Evolutionary conservation across 2,888 invertebrate species (phyloP).

Genomic region (Tenthredo amoena): DNA sequence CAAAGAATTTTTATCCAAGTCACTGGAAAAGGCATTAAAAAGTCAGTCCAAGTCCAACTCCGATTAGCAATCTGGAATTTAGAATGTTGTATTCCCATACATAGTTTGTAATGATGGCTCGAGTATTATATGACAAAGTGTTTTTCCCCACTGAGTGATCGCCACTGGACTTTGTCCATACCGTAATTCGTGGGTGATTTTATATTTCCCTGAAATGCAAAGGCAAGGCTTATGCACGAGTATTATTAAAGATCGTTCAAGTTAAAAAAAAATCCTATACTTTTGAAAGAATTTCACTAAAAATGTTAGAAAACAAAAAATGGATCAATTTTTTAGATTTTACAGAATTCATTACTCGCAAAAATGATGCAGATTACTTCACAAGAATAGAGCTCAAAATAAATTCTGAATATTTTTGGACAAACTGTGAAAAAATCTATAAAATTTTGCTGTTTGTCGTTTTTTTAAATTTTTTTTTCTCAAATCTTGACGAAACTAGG

Average conservation of each 20-base stretch:
- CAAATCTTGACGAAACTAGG: not conserved
- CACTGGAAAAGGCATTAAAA: not conserved
- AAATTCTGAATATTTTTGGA: too few relatives aligned
- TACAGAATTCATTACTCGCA: too few relatives aligned
- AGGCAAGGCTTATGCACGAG: not conserved
- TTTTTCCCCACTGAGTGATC: not conserved
- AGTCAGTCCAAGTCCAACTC: not conserved
- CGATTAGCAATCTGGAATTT: not conserved
- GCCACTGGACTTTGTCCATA: not conserved
- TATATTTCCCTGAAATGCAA: not conserved
- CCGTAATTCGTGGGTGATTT: not conserved
- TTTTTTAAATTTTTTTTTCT: too few relatives aligned
- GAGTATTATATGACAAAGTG: slow-evolving; percentile 4
- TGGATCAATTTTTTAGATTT: too few relatives aligned
- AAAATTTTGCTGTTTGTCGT: too few relatives aligned
- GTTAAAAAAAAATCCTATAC: not conserved
- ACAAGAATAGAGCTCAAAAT: too few relatives aligned
- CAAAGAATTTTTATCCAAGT: not conserved
- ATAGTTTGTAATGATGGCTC: slow-evolving; percentile 21
- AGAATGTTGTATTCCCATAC: slow-evolving; percentile 24
- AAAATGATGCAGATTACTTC: too few relatives aligned
- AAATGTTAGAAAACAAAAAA: too few relatives aligned
- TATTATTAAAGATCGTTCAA: not conserved
- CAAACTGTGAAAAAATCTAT: too few relatives aligned
- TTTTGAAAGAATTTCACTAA: not conserved